Conservation (phyloP, 1,140 invertebrate species). For the Streblospio benedicti region DNA sequence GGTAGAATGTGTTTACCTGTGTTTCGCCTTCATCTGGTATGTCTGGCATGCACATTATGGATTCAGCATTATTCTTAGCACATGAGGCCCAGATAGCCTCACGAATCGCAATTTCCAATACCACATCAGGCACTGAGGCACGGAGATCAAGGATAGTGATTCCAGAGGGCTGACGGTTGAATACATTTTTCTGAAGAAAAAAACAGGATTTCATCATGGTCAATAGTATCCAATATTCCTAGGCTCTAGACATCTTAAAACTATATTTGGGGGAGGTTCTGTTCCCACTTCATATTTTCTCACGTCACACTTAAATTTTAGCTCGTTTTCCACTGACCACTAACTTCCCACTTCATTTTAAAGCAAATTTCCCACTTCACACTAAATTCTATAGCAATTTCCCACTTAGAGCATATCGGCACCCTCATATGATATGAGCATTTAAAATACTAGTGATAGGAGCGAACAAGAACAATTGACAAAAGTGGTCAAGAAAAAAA, state of each 20-base stretch:
- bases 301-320: no score
- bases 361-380: no score
- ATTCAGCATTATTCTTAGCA: neutral
- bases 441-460: no score
- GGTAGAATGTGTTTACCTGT: neutral
- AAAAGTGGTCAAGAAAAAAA: no score
- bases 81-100: slow-evolving; percentile 12
- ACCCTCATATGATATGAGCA: no score
- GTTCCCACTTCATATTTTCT: no score
- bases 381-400: no score
- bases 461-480: no score
- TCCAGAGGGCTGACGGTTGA: neutral
- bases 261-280: no score
- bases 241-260: slow-evolving; percentile 2
- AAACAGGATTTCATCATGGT: neutral
- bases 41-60: neutral
- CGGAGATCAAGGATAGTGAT: neutral
- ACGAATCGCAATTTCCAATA: slow-evolving; percentile 35
- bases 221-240: neutral
- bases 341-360: no score
- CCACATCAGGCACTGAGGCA: slow-evolving; percentile 33
- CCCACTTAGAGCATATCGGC: no score
- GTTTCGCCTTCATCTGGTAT: neutral
- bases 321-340: no score
- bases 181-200: slow-evolving; percentile 8